Evolutionary conservation across 2,113 vertebrate genomes (phyloP).

Genomic region (Hydropotes inermis): DNA sequence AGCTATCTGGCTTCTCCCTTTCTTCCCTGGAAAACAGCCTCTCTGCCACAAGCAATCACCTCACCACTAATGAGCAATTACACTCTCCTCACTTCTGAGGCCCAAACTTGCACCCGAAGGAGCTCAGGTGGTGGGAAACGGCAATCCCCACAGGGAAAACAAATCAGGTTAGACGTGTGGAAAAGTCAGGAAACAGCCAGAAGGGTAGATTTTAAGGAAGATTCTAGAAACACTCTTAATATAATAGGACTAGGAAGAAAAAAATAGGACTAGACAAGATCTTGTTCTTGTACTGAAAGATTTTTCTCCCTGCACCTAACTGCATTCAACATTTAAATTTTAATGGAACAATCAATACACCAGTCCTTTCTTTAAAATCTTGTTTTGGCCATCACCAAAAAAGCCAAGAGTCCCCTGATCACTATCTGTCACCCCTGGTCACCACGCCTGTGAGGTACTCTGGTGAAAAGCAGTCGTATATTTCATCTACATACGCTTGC

Average conservation of each 20-base stretch:
- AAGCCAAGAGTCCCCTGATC: neutral
- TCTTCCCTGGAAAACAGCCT: neutral
- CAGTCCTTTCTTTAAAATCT: neutral
- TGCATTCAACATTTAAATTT: neutral
- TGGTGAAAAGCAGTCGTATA: rapidly evolving
- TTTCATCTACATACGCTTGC: neutral
- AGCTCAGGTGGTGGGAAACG: neutral
- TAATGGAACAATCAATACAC: neutral
- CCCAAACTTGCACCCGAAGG: neutral
- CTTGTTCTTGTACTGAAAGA: neutral
- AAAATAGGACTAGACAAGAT: neutral
- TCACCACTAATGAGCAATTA: neutral
- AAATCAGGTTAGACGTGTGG: rapidly evolving
- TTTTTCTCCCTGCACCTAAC: neutral
- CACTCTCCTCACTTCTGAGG: neutral
- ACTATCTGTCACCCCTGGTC: neutral
- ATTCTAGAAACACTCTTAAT: neutral
- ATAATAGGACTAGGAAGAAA: neutral
- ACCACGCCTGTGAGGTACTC: neutral
- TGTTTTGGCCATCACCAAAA: neutral
- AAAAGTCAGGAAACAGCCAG: neutral
- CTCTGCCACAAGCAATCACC: neutral
- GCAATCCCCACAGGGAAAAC: neutral
- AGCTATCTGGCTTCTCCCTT: neutral
- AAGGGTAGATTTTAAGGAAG: neutral